These are phyloP conservation scores for Sebastiscus tertius DNA, from an alignment of 2,797 vertebrate genomes.

Conservation along the genomic window DNA sequence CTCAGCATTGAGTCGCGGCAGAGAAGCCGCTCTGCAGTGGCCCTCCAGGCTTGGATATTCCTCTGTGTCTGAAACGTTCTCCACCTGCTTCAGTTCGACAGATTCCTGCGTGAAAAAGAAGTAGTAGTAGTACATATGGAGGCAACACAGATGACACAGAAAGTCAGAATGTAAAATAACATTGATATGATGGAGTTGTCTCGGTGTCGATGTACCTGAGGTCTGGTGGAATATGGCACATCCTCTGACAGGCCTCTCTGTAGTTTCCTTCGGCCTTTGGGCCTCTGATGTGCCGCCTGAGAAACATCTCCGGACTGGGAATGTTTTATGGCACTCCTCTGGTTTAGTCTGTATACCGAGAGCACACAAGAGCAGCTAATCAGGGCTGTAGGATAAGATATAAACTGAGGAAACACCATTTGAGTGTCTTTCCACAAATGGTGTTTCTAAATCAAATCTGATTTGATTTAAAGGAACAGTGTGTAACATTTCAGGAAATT, in stretches of 20 bases:
- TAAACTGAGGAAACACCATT: neutral
- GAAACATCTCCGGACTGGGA: slow-evolving; percentile 89
- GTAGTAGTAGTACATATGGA: neutral
- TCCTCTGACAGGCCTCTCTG: slow-evolving; percentile 91
- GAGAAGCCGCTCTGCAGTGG: slow-evolving; percentile 92
- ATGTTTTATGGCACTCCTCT: slow-evolving; percentile 79
- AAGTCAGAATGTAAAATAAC: neutral
- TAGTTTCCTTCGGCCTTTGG: slow-evolving; percentile 82
- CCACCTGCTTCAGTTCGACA: slow-evolving; percentile 89
- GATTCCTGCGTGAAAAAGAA: slow-evolving; percentile 78
- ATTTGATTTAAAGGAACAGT: neutral
- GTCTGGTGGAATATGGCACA: slow-evolving; percentile 71
- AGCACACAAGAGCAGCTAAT: slow-evolving; percentile 1
- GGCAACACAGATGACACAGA: neutral
- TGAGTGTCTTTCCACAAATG: neutral
- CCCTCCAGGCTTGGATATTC: slow-evolving; percentile 88
- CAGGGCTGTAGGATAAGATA: neutral
- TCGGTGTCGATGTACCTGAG: slow-evolving; percentile 70
- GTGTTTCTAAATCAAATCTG: no score
- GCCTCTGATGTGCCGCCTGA: slow-evolving; percentile 82
- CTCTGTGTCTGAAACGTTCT: slow-evolving; percentile 83
- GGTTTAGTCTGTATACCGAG: slow-evolving; percentile 76
- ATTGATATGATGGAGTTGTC: neutral
- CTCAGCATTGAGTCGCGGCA: slow-evolving; percentile 93
- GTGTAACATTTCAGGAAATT: accelerated